Percentiles rank a stretch among this genome's conserved stretches.
phyloP scores from a whole-genome alignment of 1,140 invertebrate genomes.

The Neodiprion virginianus region DNA sequence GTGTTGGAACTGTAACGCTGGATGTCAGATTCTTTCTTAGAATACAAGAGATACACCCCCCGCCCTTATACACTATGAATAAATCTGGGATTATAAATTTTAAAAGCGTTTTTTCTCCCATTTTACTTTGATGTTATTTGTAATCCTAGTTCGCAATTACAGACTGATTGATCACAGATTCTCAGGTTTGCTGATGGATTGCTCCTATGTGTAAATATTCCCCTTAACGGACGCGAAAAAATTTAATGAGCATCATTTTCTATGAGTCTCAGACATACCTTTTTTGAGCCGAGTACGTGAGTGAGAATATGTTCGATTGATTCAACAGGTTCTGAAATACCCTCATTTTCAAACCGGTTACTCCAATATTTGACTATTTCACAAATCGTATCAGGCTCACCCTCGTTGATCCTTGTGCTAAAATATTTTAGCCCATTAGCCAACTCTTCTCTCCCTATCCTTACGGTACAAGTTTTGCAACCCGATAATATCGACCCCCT shows the following conservation, averaged over 20 bases:
- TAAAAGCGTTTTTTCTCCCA: too few relatives aligned
- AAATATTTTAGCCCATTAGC: too few relatives aligned
- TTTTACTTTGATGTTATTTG: too few relatives aligned
- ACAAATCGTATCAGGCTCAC: background rate
- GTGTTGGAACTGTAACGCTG: background rate
- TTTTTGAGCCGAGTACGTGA: conserved; percentile 47
- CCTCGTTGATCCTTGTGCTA: background rate
- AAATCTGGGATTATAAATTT: background rate
- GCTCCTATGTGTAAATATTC: too few relatives aligned
- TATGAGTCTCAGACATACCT: conserved; percentile 37
- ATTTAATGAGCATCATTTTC: too few relatives aligned
- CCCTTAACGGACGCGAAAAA: too few relatives aligned
- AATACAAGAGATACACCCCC: background rate
- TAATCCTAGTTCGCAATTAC: too few relatives aligned
- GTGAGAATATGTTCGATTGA: conserved; percentile 57
- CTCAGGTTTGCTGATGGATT: too few relatives aligned
- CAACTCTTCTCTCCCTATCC: too few relatives aligned
- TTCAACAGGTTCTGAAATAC: conserved; percentile 49
- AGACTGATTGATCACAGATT: too few relatives aligned
- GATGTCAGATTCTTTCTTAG: background rate
- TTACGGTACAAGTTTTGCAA: background rate
- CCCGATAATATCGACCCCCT: background rate
- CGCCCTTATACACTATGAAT: background rate
- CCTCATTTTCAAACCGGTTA: conserved; percentile 45
- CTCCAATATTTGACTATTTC: conserved; percentile 35